A percentile compares a stretch with the other conserved stretches of the same genome.
Evolutionary conservation across 2,888 invertebrate genomes (phyloP).

Genomic region (Pterostichus niger): DNA sequence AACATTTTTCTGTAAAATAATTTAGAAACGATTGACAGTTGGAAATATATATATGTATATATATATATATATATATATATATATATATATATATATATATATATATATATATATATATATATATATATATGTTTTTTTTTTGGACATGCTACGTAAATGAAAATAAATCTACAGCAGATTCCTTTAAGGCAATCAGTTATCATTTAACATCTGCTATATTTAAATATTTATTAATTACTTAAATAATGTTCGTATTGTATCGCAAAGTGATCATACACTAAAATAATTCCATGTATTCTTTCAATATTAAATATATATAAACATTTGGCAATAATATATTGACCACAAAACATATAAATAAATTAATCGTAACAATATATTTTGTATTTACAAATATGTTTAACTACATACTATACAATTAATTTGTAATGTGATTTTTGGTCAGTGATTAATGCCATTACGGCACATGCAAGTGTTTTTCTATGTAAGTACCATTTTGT

Average conservation of each 20-base stretch:
- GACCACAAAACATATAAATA: conserved; percentile 49
- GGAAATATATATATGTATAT: not conserved
- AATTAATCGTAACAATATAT: conserved; percentile 59
- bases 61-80: not conserved
- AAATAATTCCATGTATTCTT: conserved; percentile 42
- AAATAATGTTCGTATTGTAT: conserved; percentile 17
- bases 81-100: not conserved
- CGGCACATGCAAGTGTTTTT: conserved; percentile 63
- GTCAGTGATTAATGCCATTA: conserved; percentile 61
- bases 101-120: not conserved
- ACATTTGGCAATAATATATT: conserved; percentile 62
- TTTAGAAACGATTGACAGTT: not conserved
- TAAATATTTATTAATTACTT: conserved; percentile 23
- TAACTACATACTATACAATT: conserved; percentile 65
- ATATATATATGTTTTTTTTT: not conserved
- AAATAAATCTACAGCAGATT: conserved; percentile 4
- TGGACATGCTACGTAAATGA: not conserved
- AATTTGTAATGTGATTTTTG: conserved; percentile 65
- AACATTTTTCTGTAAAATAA: no score
- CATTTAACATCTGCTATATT: conserved; percentile 1
- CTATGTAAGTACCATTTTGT: conserved; percentile 30
- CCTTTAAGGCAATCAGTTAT: not conserved
- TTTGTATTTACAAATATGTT: conserved; percentile 58
- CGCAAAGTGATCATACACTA: conserved; percentile 21
- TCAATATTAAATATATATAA: conserved; percentile 47